Percentiles rank a stretch among this genome's conserved stretches.
Evolutionary conservation across 2,113 vertebrate genomes (phyloP).

Genomic region (Mustela lutreola): DNA sequence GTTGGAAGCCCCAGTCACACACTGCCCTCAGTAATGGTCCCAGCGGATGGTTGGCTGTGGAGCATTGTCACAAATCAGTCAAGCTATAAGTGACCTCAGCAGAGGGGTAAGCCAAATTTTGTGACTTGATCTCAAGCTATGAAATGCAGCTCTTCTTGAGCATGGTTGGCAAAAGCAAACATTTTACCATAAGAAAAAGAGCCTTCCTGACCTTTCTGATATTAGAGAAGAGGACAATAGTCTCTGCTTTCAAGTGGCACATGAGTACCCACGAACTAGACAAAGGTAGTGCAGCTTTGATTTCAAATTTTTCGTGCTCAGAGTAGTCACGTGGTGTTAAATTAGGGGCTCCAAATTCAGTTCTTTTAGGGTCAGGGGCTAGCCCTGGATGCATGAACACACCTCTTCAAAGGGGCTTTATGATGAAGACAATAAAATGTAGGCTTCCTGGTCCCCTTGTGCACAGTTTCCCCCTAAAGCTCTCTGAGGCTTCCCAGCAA

Average conservation of each 20-base stretch:
- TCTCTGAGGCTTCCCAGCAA: background rate
- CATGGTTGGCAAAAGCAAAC: background rate
- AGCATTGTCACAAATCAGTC: background rate
- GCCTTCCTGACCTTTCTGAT: background rate
- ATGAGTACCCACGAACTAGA: background rate
- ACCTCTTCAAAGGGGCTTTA: background rate
- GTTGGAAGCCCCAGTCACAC: fast-evolving
- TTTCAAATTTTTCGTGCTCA: background rate
- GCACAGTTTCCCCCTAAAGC: background rate
- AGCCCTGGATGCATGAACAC: background rate
- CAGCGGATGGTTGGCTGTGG: fast-evolving
- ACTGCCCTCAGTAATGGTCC: fast-evolving
- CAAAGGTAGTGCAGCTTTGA: fast-evolving
- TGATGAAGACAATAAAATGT: no score
- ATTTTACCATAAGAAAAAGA: background rate
- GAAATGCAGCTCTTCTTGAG: background rate
- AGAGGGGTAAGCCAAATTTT: background rate
- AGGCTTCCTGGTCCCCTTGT: background rate
- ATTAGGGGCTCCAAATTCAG: background rate
- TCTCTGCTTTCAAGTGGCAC: background rate
- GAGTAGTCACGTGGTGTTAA: background rate
- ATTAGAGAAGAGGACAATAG: background rate
- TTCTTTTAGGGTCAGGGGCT: background rate
- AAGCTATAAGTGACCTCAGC: no score
- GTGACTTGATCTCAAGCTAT: background rate